Conservation (phyloP, 2,113 vertebrate genomes). For the Atrichornis clamosus region DNA sequence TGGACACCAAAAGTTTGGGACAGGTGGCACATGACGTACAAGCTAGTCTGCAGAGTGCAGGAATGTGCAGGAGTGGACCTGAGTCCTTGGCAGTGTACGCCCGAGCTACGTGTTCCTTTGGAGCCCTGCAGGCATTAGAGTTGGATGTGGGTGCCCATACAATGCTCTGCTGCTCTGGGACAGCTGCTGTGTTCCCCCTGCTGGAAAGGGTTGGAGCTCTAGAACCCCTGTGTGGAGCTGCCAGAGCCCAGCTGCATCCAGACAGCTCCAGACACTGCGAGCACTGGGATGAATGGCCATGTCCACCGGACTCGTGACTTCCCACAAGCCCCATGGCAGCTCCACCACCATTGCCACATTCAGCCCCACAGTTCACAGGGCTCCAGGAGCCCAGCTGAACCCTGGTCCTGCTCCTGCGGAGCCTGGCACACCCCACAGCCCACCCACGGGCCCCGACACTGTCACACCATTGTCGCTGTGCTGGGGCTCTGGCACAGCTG, state of each 20-base stretch:
- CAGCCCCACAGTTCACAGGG: not conserved
- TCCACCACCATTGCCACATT: not conserved
- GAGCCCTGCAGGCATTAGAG: not conserved
- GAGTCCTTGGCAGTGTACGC: fast-evolving
- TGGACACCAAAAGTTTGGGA: not conserved
- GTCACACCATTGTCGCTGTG: fast-evolving
- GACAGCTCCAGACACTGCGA: fast-evolving
- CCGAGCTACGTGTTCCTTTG: not conserved
- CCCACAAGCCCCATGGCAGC: fast-evolving
- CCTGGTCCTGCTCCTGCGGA: not conserved
- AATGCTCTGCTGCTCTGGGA: not conserved
- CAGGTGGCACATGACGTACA: fast-evolving
- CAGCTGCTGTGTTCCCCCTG: not conserved
- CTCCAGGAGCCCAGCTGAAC: not conserved
- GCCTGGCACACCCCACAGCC: not conserved
- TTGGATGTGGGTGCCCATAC: fast-evolving
- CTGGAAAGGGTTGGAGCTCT: not conserved
- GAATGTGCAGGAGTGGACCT: not conserved
- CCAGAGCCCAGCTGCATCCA: not conserved
- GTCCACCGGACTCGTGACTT: fast-evolving
- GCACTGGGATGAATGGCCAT: fast-evolving
- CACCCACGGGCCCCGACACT: not conserved
- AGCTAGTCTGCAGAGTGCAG: not conserved
- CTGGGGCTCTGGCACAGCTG: not conserved
- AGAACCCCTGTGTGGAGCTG: fast-evolving